These are phyloP conservation scores for Gryllus bimaculatus DNA, from an alignment of 1,140 invertebrate species.

Conservation along the genomic window DNA sequence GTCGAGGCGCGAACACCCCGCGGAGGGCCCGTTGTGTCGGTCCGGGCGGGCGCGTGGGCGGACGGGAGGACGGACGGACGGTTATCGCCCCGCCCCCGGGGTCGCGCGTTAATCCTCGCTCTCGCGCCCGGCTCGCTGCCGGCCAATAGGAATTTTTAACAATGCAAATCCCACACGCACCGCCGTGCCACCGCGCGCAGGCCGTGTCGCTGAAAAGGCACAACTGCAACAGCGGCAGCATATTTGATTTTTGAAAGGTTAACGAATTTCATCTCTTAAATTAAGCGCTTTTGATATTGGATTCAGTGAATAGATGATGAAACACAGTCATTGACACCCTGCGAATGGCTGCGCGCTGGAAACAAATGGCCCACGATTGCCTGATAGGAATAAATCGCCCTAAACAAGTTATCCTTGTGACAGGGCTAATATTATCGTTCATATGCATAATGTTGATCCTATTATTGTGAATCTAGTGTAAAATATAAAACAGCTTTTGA, in stretches of 20 bases:
- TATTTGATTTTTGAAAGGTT: conserved; percentile 6
- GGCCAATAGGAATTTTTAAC: conserved; percentile 4
- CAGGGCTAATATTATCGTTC: conserved; percentile 4
- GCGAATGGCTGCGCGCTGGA: background rate
- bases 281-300: conserved; percentile 4
- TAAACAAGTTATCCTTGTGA: background rate
- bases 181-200: background rate
- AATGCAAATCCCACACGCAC: background rate
- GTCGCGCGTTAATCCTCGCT: background rate
- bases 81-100: background rate
- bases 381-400: background rate
- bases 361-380: background rate
- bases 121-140: background rate
- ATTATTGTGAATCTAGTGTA: conserved; percentile 5
- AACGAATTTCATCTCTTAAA: conserved; percentile 5
- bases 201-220: background rate
- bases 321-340: conserved; percentile 3
- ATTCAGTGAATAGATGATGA: conserved; percentile 5
- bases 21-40: background rate
- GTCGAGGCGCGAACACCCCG: background rate
- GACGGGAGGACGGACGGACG: no score
- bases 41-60: no score
- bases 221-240: background rate
- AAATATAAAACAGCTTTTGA: conserved; percentile 6
- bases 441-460: conserved; percentile 5